Base-by-base conservation (phyloP, 2,797 vertebrate genomes). In the Ctenopoma multispine region DNA sequence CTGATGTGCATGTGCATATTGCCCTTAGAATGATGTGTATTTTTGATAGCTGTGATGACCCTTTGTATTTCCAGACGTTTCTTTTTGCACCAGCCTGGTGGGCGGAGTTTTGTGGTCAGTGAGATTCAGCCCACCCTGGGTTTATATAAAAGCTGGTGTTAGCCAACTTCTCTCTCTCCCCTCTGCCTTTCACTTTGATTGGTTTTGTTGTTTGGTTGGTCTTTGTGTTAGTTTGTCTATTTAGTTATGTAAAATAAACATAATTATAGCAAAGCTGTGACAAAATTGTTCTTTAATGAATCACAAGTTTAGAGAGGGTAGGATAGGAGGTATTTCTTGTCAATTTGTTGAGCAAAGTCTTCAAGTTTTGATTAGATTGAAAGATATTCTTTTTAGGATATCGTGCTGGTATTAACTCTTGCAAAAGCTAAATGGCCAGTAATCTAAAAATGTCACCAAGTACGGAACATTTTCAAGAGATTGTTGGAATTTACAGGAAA, bases 271-370 rank as follows among this genome's bases (percentile, higher is more conserved):
- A 2, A 29, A 5, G 27, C 9, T 34, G 31, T 2, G 31, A 34
- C 31, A 34, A 4, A 29, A 29, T 20, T 14, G 14, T 31, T 20
- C 17, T 20, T 20, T 54, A 7, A 29, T n/a, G 29, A 59, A n/a
- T 59, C 51, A n/a, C n/a, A n/a, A n/a, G n/a, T n/a, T n/a, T n/a
- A n/a, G n/a, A n/a, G n/a, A n/a, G n/a, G n/a, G 54, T 24, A 8
- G 51, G 59, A 50, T 24, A 8, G 51, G 59, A 64, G 36, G 53
- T 51, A 11, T 67, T 72, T 51, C 69, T 48, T 44, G 43, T 40
- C n/a, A 21, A 14, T 81, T 77, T 77, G 36, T 74, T 76, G 24
- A 54, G 18, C 34, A 27, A 36, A 76, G 20, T 36, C 18, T 69
- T 79, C 14, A 29, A 70, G 31, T 29, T 54, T 63, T 61, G 34